Base-by-base conservation (phyloP, 2,797 vertebrate genomes). In the Austrolebias charrua region DNA sequence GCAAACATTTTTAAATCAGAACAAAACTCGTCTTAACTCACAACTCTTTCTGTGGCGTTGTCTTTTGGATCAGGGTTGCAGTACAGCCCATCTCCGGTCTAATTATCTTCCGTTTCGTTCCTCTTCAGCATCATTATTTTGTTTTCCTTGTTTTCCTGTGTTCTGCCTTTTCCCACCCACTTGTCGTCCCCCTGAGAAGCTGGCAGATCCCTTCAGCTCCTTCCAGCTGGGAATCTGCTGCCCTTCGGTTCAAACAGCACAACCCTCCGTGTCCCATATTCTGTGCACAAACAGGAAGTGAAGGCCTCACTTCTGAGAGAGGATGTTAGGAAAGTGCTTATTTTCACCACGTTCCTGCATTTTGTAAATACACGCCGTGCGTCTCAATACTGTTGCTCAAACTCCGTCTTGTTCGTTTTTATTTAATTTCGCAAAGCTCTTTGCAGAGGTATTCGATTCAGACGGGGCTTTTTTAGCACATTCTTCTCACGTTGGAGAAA, bases 221-320 rank as follows among this genome's bases (percentile, higher is more conserved):
- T 60, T 53, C 53, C 64, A 65, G 84, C 83, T 93, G 91, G 90
- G 91, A 92, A 92, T 90, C 80, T 84, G 73, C 83, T 93, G 92
- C 82, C 91, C 91, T 92, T 93, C 90, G 83, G 71, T 89, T 90
- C 82, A 78, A 89, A 86, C 75, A 89, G 86, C 86, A 82, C 82
- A 91, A 89, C 90, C 88, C 88, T 86, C 71, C 13, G 60, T 69
- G 86, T 87, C 76, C 76, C 77, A 75, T 86, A 80, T 79, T 83
- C 88, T 85, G 78, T 76, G 83, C 80, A 89, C 85, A 92, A 92
- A 92, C 90, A 92, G 90, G 91, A 92, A 91, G 88, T 68, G 47
- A 79, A 48, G 86, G 79, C 80, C 87, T 78, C 81, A 73, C 75
- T 86, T 83, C 79, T 62, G 74, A 73, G 84, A 81, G 86, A 86